Base-by-base conservation (phyloP, 2,113 vertebrate species). In the Nothocercus nigrocapillus region DNA sequence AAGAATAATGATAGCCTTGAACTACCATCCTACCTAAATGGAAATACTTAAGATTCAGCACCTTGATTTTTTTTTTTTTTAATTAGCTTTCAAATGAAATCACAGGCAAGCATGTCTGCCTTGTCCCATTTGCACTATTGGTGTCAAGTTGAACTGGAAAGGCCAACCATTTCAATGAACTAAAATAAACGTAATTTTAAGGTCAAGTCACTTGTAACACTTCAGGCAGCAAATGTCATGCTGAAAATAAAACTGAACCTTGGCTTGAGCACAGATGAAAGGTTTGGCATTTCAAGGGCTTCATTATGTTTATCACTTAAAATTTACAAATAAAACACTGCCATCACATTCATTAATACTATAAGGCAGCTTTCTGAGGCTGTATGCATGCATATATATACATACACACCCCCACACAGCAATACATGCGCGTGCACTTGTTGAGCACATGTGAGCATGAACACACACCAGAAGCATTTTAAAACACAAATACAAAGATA, bases 181-280 rank as follows among this genome's bases (percentile, higher is more conserved):
- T 93, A 93, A 96, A 96, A 90, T 64, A 89, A 95, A 94, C 24
- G 25, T 72, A 85, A 90, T 89, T 89, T 95, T 95, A 97, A 97
- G 95, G 94, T 96, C 95, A 96, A 91, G 91, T 83, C 85, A 97
- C 94, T 96, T 96, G 89, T 95, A 97, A 91, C 88, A 95, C 94
- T 95, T 95, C 95, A 97, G 88, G 82, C 82, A 95, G 95, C 89
- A 97, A 96, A 97, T 95, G 95, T 88, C 94, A 97, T 42, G 82
- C 24, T 56, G 82, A 82, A 96, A 95, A 91, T 80, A 95, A 94
- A 95, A 96, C 5, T 91, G 82, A 95, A 91, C 94, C 88, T 91
- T 85, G 85, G 70, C 78, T 96, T 59, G 32, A 78, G 19, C 72
- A 82, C 54, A 95, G 42, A 91, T 59, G 72, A 94, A 97, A 90